These are phyloP conservation scores for Acanthosepion esculentum DNA, from an alignment of 2,888 invertebrate genomes.

Conservation along the genomic window DNA sequence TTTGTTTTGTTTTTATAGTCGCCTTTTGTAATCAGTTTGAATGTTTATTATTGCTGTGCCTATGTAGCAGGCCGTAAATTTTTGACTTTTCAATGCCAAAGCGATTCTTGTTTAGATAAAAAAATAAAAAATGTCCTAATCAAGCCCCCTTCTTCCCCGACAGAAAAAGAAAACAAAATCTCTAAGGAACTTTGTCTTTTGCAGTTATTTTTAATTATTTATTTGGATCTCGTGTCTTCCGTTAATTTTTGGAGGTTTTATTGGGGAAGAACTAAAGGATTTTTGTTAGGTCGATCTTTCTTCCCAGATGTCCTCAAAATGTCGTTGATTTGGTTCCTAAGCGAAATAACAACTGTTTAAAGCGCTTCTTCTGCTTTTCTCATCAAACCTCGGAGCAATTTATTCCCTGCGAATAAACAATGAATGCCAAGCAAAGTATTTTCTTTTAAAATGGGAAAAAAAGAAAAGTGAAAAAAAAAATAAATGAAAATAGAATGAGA, in stretches of 20 bases:
- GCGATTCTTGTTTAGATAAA: no score
- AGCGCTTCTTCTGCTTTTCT: not conserved
- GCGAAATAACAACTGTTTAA: not conserved
- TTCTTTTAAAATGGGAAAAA: not conserved
- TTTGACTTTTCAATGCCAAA: no score
- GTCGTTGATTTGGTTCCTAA: not conserved
- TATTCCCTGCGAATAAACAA: constrained; percentile 5
- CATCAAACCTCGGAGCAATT: constrained; percentile 5
- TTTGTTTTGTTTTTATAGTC: no score
- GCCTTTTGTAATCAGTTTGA: no score
- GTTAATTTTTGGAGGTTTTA: not conserved
- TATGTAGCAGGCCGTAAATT: no score
- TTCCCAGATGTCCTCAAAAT: not conserved
- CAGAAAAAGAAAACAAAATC: not conserved
- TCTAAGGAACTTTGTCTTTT: not conserved
- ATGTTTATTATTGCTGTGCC: no score
- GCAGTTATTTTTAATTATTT: not conserved
- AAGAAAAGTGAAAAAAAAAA: not conserved
- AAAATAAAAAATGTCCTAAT: no score
- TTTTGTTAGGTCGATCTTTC: no score
- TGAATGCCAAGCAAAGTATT: not conserved
- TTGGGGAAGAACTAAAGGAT: not conserved
- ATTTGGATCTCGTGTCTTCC: not conserved
- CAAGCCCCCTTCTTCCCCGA: not conserved
- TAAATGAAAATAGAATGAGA: not conserved